phyloP scores from a whole-genome alignment of 2,888 invertebrate species.

The Creontiades dilutus region DNA sequence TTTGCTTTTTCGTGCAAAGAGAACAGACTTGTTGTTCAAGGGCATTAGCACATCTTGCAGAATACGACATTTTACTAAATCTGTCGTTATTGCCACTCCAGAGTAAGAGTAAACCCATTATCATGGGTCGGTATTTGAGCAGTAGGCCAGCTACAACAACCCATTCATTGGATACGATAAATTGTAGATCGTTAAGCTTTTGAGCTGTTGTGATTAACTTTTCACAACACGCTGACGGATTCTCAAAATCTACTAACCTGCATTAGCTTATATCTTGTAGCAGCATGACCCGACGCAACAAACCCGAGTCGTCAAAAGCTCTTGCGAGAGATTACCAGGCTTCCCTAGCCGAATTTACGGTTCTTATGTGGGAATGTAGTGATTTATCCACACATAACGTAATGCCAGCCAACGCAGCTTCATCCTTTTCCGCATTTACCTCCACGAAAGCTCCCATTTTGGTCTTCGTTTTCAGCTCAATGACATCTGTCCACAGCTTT shows the following conservation, averaged over 20 bases:
- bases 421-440: too few relatives aligned
- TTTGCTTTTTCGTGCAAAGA: conserved; percentile 36
- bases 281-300: conserved; percentile 28
- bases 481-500: too few relatives aligned
- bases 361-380: too few relatives aligned
- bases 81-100: not conserved
- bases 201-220: conserved; percentile 45
- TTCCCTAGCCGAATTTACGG: too few relatives aligned
- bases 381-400: too few relatives aligned
- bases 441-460: too few relatives aligned
- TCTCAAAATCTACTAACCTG: not conserved
- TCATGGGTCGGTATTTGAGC: conserved; percentile 3
- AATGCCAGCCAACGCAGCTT: too few relatives aligned
- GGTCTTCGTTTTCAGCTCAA: too few relatives aligned
- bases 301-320: too few relatives aligned
- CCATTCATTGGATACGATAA: conserved; percentile 36
- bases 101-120: conserved; percentile 1
- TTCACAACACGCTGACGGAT: not conserved
- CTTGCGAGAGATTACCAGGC: too few relatives aligned
- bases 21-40: not conserved
- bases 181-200: conserved; percentile 21
- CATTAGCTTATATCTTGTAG: conserved; percentile 17
- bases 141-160: conserved; percentile 32
- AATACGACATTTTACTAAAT: conserved; percentile 43
- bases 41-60: conserved; percentile 12